phyloP scores from a whole-genome alignment of 1,140 invertebrate genomes.

The Drosophila truncata region DNA sequence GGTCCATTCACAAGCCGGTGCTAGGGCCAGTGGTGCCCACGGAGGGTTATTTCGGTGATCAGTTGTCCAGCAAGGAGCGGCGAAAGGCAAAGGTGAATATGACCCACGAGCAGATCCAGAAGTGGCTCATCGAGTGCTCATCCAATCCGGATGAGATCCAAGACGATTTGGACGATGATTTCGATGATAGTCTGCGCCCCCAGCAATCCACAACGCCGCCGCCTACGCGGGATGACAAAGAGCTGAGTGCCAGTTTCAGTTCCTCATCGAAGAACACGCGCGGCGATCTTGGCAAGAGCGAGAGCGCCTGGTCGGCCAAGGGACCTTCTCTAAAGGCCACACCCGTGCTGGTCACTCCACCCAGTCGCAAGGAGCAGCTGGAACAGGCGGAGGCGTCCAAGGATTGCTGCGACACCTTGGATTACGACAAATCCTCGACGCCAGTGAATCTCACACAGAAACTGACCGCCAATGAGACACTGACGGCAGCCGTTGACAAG shows the following conservation, averaged over 20 bases:
- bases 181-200: conserved; percentile 75
- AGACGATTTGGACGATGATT: conserved; percentile 86
- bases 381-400: conserved; percentile 26
- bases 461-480: conserved; percentile 17
- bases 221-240: conserved; percentile 73
- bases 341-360: conserved; percentile 63
- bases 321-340: conserved; percentile 81
- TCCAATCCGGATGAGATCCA: conserved; percentile 87
- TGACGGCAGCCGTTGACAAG: conserved; percentile 39
- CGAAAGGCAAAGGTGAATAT: conserved; percentile 90
- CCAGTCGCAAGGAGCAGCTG: conserved; percentile 27
- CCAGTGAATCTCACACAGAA: conserved; percentile 76
- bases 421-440: conserved; percentile 61
- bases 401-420: conserved; percentile 41
- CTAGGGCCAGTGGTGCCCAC: conserved; percentile 83
- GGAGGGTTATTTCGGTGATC: conserved; percentile 80
- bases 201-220: conserved; percentile 74
- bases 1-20: conserved; percentile 83
- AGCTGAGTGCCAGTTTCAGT: conserved; percentile 73
- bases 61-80: conserved; percentile 80
- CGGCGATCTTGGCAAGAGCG: conserved; percentile 73
- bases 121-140: conserved; percentile 89
- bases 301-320: conserved; percentile 83
- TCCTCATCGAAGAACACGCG: conserved; percentile 81
- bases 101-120: conserved; percentile 90